These are phyloP conservation scores for Heliconius eleuchia DNA, from an alignment of 1,140 invertebrate genomes.

Conservation along the genomic window DNA sequence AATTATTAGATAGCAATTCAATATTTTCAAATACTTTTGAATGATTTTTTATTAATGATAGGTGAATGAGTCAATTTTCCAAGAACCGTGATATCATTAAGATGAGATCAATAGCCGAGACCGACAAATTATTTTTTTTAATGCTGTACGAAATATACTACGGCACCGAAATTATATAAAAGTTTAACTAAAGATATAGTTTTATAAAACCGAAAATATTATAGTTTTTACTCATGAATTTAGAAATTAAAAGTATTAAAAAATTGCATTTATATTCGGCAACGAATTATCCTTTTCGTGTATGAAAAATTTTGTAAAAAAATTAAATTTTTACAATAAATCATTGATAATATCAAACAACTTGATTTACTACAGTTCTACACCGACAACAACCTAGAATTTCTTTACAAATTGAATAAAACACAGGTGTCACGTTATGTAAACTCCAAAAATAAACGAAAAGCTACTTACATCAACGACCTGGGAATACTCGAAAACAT, in stretches of 20 bases:
- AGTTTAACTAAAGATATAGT: neutral
- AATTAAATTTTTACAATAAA: neutral
- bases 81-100: conserved; percentile 33
- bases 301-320: neutral
- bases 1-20: too few relatives aligned
- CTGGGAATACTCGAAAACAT: conserved; percentile 75
- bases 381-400: conserved; percentile 42
- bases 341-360: neutral
- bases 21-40: too few relatives aligned
- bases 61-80: conserved; percentile 17
- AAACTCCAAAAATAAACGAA: conserved; percentile 77
- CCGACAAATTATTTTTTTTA: conserved; percentile 8
- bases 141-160: neutral
- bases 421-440: conserved; percentile 79
- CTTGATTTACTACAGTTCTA: conserved; percentile 11
- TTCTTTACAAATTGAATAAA: conserved; percentile 65
- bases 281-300: neutral
- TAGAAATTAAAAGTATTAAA: neutral
- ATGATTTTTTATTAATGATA: neutral
- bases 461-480: conserved; percentile 73
- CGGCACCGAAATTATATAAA: neutral
- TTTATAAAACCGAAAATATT: neutral
- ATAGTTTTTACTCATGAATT: neutral
- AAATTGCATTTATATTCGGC: neutral
- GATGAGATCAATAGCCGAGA: conserved; percentile 31